Conservation (phyloP, 1,140 invertebrate genomes). For the Eriocheir sinensis region DNA sequence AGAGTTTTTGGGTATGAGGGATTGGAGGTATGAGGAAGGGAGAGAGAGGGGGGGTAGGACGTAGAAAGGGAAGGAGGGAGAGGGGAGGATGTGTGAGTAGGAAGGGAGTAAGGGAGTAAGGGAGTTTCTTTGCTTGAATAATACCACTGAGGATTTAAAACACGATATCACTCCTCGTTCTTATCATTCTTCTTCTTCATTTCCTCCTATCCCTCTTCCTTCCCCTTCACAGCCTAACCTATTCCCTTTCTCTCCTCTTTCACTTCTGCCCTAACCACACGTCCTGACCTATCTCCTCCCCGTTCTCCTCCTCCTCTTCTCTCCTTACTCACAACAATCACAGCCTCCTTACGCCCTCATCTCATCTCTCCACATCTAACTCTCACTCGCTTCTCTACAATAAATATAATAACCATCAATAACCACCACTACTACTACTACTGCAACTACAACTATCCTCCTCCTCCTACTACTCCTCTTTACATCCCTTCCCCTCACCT, state of each 20-base stretch:
- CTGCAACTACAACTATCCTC: no score
- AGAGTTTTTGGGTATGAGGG: not conserved
- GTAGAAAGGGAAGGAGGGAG: not conserved
- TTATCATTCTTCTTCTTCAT: no score
- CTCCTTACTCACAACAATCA: not conserved
- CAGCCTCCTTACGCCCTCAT: not conserved
- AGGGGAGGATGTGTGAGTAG: not conserved
- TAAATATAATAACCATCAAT: no score
- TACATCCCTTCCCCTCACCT: not conserved
- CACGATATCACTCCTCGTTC: no score
- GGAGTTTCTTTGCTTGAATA: no score
- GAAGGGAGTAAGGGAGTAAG: not conserved
- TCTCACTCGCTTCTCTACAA: not conserved
- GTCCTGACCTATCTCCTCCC: not conserved
- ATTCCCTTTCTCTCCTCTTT: not conserved
- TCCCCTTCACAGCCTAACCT: not conserved
- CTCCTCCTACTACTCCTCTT: no score
- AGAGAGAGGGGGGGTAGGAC: not conserved
- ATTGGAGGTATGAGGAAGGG: no score
- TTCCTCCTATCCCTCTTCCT: no score
- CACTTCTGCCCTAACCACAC: no score
- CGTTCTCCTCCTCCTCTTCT: not conserved
- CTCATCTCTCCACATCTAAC: not conserved
- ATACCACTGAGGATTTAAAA: no score
- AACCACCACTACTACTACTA: no score